These are phyloP conservation scores for Agrochola macilenta DNA, from an alignment of 2,888 invertebrate species.

Conservation along the genomic window DNA sequence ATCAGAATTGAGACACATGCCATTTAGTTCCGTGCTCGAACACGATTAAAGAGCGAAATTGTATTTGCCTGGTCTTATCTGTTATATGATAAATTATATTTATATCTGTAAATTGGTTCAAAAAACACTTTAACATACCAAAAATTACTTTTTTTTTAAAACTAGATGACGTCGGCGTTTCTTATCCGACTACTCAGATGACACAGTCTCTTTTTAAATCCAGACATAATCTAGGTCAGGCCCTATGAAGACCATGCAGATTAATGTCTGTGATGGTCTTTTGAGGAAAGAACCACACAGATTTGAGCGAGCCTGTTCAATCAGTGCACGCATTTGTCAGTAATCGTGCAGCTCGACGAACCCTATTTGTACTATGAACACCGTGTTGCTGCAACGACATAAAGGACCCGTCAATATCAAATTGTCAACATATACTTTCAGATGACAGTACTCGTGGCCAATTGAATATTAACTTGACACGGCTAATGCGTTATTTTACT, in stretches of 20 bases:
- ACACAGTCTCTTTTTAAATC: background rate
- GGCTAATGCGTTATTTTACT: constrained; percentile 22
- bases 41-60: too few species aligned
- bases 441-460: constrained; percentile 6
- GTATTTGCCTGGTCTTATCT: background rate
- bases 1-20: too few species aligned
- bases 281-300: background rate
- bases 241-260: background rate
- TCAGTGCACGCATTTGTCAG: background rate
- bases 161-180: background rate
- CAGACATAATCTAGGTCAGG: background rate
- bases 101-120: background rate
- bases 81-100: background rate
- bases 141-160: too few species aligned
- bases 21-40: too few species aligned
- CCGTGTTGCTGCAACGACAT: background rate
- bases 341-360: too few species aligned
- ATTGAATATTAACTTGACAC: constrained; percentile 30
- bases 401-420: background rate
- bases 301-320: background rate
- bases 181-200: background rate
- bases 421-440: background rate
- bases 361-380: background rate
- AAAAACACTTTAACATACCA: background rate
- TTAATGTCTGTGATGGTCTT: background rate